phyloP scores from a whole-genome alignment of 2,113 vertebrate genomes.

The Empidonax traillii region DNA sequence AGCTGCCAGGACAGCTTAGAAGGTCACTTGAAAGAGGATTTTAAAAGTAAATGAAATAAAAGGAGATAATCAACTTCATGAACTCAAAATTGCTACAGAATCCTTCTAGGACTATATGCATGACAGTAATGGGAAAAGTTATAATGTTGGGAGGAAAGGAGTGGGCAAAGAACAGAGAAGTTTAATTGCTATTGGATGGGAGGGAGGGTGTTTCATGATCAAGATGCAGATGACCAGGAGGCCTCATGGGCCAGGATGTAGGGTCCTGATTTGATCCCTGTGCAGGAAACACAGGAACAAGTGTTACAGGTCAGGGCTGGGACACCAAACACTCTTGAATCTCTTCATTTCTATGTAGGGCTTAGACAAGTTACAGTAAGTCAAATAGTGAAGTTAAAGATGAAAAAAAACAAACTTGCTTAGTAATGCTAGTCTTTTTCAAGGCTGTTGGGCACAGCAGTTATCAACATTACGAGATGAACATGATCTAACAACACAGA shows the following conservation, averaged over 20 bases:
- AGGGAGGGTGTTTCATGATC: not conserved
- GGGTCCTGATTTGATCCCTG: rapidly evolving
- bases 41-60: not conserved
- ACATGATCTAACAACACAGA: not conserved
- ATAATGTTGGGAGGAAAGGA: not conserved
- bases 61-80: not conserved
- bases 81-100: not conserved
- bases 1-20: not conserved
- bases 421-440: not conserved
- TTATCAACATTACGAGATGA: not conserved
- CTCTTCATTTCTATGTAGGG: not conserved
- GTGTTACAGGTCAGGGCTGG: not conserved
- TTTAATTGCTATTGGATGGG: not conserved
- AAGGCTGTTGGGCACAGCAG: not conserved
- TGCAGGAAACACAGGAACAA: not conserved
- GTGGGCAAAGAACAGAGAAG: not conserved
- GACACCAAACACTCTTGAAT: not conserved
- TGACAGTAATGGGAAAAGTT: not conserved
- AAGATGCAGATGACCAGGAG: not conserved
- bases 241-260: rapidly evolving
- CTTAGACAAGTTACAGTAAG: rapidly evolving
- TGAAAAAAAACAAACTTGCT: not conserved
- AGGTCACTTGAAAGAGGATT: not conserved
- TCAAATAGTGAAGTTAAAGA: not conserved
- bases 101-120: not conserved